Conservation (phyloP, 2,888 invertebrate genomes). For the Petrolisthes cinctipes region DNA sequence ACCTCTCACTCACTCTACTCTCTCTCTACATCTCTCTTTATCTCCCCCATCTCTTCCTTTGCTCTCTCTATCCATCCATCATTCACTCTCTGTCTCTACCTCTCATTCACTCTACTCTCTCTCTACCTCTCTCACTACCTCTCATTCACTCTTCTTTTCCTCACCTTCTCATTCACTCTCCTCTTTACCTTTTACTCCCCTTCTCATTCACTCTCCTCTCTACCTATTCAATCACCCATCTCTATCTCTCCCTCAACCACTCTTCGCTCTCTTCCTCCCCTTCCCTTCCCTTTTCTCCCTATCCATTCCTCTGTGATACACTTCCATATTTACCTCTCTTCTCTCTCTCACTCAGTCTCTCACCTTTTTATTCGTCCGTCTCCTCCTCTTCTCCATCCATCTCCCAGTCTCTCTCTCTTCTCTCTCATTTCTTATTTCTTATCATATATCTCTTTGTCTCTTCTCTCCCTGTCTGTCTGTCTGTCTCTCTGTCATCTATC, state of each 20-base stretch:
- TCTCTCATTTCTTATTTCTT: not conserved
- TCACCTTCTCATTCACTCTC: constrained; percentile 59
- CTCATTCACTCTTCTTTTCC: constrained; percentile 28
- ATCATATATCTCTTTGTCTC: not conserved
- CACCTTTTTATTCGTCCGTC: not conserved
- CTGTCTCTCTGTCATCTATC: too few relatives aligned
- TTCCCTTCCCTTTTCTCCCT: constrained; percentile 34
- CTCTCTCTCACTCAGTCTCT: constrained; percentile 26
- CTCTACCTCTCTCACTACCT: too few relatives aligned
- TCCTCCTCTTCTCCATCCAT: not conserved
- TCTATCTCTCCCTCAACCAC: too few relatives aligned
- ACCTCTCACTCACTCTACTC: too few relatives aligned
- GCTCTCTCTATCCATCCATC: too few relatives aligned
- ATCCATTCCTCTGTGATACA: constrained; percentile 30
- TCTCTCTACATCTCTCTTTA: too few relatives aligned
- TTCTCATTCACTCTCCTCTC: too few relatives aligned
- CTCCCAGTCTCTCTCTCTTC: not conserved
- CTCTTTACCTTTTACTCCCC: constrained; percentile 64
- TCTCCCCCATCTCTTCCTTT: too few relatives aligned
- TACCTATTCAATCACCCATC: too few relatives aligned
- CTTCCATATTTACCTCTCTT: constrained; percentile 36
- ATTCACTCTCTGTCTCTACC: too few relatives aligned
- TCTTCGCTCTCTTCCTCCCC: too few relatives aligned
- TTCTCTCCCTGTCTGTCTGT: not conserved
- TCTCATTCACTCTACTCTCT: not conserved